Percentiles rank a stretch among this genome's conserved stretches.
Evolutionary conservation across 2,113 vertebrate genomes (phyloP).

Genomic region (Narcine bancroftii): DNA sequence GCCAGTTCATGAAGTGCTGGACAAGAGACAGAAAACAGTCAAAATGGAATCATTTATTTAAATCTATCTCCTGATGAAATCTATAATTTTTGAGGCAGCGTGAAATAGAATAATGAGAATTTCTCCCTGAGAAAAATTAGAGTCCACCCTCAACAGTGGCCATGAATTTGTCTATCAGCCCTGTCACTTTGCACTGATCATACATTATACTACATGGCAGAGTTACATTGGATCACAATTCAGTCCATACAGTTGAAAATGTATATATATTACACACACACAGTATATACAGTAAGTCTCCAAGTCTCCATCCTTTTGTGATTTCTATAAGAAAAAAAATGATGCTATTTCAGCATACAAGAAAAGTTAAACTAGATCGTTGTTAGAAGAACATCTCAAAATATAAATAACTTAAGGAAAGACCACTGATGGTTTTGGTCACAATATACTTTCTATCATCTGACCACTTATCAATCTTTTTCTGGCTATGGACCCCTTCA

Average conservation of each 20-base stretch:
- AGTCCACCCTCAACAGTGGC: not conserved
- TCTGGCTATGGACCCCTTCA: too few species aligned
- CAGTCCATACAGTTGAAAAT: not conserved
- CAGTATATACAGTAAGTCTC: too few species aligned
- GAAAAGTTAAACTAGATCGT: too few species aligned
- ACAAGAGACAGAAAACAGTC: not conserved
- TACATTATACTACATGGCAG: not conserved
- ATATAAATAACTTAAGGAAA: not conserved
- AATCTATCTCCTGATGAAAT: not conserved
- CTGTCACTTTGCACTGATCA: not conserved
- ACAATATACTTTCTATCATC: not conserved
- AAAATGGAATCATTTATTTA: not conserved
- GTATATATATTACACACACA: too few species aligned
- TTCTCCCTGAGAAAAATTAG: not conserved
- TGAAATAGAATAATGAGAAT: constrained; percentile 21
- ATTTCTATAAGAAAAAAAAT: not conserved
- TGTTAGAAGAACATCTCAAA: too few species aligned
- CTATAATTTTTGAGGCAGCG: not conserved
- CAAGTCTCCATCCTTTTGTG: not conserved
- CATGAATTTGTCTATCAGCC: not conserved
- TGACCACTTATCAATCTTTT: not conserved
- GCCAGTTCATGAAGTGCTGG: not conserved
- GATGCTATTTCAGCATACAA: not conserved
- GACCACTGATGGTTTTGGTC: not conserved
- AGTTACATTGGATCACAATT: not conserved